Percentiles rank a stretch among this genome's conserved stretches.
phyloP scores from a whole-genome alignment of 1,140 invertebrate species.

The Bombus polaris region DNA sequence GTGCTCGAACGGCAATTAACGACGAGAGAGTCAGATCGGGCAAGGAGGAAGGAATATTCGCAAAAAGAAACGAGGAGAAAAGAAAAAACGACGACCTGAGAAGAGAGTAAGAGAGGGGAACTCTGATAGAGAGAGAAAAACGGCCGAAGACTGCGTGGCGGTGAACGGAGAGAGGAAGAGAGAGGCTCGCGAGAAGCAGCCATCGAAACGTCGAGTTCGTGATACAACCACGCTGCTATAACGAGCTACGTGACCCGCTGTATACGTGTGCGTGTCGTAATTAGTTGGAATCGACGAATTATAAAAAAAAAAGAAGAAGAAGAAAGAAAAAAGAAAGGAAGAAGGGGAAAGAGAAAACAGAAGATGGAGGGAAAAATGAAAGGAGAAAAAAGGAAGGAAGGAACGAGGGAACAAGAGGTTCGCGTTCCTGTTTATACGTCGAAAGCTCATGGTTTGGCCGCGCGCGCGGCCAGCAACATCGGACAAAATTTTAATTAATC shows the following conservation, averaged over 20 bases:
- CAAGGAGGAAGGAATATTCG: slow-evolving; percentile 9
- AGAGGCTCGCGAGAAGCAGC: not conserved
- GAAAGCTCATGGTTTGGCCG: slow-evolving; percentile 43
- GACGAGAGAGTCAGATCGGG: not conserved
- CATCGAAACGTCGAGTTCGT: slow-evolving; percentile 18
- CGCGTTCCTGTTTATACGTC: slow-evolving; percentile 51
- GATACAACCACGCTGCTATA: not conserved
- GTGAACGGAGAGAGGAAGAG: not conserved
- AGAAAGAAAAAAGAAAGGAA: not conserved
- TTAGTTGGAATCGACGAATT: slow-evolving; percentile 44
- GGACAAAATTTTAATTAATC: slow-evolving; percentile 73
- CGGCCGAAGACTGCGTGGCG: not conserved
- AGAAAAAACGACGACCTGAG: not conserved
- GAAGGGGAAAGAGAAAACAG: not conserved
- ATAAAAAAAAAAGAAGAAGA: slow-evolving; percentile 9
- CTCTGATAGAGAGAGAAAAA: not conserved
- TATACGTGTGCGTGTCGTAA: slow-evolving; percentile 33
- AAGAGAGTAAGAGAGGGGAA: not conserved
- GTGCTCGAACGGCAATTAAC: slow-evolving; percentile 41
- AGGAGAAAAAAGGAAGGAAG: not conserved
- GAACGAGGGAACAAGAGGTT: not conserved
- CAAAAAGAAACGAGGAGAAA: not conserved
- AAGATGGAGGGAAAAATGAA: not conserved
- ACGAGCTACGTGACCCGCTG: not conserved
- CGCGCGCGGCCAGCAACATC: slow-evolving; percentile 41